These are phyloP conservation scores for Pocillopora damicornis DNA, from an alignment of 64 coral and sea anemone species.

Conservation along the genomic window DNA sequence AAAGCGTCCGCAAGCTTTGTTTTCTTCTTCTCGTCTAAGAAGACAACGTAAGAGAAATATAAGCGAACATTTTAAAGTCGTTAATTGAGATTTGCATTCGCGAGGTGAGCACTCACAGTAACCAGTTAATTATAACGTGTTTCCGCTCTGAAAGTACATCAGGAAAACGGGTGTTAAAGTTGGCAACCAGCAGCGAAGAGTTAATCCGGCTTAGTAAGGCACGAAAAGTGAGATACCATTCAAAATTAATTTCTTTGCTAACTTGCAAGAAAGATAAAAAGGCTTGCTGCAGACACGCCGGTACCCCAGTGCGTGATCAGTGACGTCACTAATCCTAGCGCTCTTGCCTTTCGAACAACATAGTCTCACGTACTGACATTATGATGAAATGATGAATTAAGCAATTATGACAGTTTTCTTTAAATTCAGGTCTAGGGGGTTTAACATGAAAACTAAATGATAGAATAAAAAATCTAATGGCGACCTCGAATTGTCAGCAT, in stretches of 20 bases:
- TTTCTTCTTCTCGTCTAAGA: not conserved
- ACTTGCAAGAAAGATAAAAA: not conserved
- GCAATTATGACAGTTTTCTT: not conserved
- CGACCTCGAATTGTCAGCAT: too few relatives aligned
- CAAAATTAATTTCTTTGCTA: not conserved
- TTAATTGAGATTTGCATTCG: too few relatives aligned
- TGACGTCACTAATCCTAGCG: not conserved
- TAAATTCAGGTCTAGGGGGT: not conserved
- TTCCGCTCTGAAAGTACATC: constrained; percentile 29
- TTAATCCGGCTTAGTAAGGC: constrained; percentile 28
- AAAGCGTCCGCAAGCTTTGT: not conserved
- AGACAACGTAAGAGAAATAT: not conserved
- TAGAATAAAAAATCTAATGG: too few relatives aligned
- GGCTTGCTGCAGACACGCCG: not conserved
- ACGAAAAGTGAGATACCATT: not conserved
- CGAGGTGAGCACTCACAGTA: too few relatives aligned
- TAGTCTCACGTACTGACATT: not conserved
- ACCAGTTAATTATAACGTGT: not conserved
- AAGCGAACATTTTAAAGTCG: not conserved
- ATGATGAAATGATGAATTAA: not conserved
- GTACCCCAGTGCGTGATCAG: not conserved
- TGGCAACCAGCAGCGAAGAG: constrained; percentile 2
- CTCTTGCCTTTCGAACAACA: not conserved
- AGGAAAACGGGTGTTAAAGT: constrained; percentile 24
- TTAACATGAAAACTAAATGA: not conserved